Percentiles rank a stretch among this genome's conserved stretches.
Evolutionary conservation across 2,888 invertebrate species (phyloP).

Genomic region (Acleris laterana): DNA sequence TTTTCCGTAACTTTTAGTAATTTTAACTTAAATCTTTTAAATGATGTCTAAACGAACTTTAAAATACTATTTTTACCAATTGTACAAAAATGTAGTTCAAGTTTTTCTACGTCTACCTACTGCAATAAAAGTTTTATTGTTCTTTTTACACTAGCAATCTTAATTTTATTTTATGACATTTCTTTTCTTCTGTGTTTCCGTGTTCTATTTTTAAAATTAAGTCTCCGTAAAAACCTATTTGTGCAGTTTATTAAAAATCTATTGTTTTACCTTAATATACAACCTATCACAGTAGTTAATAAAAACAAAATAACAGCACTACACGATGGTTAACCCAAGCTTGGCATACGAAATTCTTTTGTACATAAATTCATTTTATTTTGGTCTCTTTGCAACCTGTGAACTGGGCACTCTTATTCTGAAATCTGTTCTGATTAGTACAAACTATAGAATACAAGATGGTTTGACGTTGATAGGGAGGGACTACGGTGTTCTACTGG

Average conservation of each 20-base stretch:
- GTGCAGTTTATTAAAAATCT: not conserved
- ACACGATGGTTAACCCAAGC: constrained; percentile 88
- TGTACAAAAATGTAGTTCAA: too few relatives aligned
- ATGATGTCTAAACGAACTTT: not conserved
- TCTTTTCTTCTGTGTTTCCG: constrained; percentile 12
- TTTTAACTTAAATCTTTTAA: not conserved
- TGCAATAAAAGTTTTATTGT: not conserved
- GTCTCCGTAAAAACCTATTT: constrained; percentile 24
- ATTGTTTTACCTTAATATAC: constrained; percentile 1
- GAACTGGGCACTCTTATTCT: constrained; percentile 91
- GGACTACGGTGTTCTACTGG: constrained; percentile 91
- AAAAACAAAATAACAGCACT: constrained; percentile 6
- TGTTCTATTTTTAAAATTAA: constrained; percentile 52
- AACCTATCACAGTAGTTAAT: not conserved
- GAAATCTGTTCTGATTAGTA: constrained; percentile 87
- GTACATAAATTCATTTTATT: constrained; percentile 94
- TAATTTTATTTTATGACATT: constrained; percentile 10
- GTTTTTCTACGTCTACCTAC: too few relatives aligned
- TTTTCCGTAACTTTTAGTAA: constrained; percentile 5
- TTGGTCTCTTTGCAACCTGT: constrained; percentile 92
- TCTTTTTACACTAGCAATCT: constrained; percentile 13
- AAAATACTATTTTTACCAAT: too few relatives aligned
- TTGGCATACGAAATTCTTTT: constrained; percentile 93
- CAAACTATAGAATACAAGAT: constrained; percentile 86
- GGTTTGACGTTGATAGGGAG: constrained; percentile 88